Percentiles rank a stretch among this genome's conserved stretches.
Conservation (phyloP, 2,888 invertebrate genomes). For the Eupithecia vulgata region DNA sequence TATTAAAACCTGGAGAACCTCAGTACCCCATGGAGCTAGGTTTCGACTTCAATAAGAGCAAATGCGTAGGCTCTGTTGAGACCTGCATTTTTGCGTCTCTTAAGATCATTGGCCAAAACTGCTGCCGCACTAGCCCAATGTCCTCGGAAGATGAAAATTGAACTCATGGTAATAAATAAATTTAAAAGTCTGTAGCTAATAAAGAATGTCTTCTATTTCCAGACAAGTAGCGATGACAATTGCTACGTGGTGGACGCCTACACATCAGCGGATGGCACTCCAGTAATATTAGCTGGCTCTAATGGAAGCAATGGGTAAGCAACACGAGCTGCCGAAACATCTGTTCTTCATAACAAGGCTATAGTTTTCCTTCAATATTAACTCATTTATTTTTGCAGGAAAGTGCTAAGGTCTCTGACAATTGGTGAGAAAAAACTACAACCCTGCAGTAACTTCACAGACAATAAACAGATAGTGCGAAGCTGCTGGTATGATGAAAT, state of each 20-base stretch:
- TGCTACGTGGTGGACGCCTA: constrained; percentile 87
- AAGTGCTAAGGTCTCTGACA: constrained; percentile 65
- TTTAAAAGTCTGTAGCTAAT: neutral
- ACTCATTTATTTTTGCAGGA: constrained; percentile 47
- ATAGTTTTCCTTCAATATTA: neutral
- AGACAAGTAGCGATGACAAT: constrained; percentile 85
- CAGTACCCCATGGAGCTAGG: too few species aligned
- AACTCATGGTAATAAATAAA: neutral
- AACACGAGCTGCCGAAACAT: neutral
- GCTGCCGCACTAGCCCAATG: too few species aligned
- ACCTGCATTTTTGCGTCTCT: too few species aligned
- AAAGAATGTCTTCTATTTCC: constrained; percentile 47
- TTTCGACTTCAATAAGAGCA: too few species aligned
- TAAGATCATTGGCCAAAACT: too few species aligned
- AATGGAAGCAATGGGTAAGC: constrained; percentile 83
- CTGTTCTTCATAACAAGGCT: neutral
- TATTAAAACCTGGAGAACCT: too few species aligned
- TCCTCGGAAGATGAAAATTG: neutral
- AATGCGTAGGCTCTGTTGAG: too few species aligned
- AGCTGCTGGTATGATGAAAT: constrained; percentile 86
- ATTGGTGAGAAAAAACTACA: constrained; percentile 78
- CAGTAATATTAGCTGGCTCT: constrained; percentile 87
- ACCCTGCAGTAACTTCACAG: constrained; percentile 82
- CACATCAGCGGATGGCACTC: constrained; percentile 69
- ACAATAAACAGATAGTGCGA: constrained; percentile 89